These are phyloP conservation scores for Ditylenchus dipsaci DNA, from an alignment of 1,140 invertebrate species.

Conservation along the genomic window DNA sequence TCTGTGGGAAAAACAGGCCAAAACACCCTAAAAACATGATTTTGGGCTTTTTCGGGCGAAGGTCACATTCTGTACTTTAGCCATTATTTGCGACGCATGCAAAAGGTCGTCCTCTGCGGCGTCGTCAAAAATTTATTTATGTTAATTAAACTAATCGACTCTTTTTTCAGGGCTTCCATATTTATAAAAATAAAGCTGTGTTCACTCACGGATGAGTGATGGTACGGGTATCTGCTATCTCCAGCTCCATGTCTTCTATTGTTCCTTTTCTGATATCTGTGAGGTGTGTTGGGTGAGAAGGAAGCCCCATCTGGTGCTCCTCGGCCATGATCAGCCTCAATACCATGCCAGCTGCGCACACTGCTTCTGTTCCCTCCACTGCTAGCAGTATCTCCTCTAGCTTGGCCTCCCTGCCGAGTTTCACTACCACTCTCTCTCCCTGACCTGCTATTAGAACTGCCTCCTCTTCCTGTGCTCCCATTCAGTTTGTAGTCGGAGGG, in stretches of 20 bases:
- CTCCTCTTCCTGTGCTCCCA: background rate
- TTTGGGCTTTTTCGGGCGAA: too few relatives aligned
- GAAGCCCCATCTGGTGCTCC: background rate
- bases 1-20: too few relatives aligned
- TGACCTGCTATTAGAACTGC: background rate
- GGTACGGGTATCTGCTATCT: background rate
- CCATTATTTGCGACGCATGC: too few relatives aligned
- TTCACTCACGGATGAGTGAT: conserved; percentile 9
- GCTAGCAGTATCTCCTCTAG: background rate
- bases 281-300: too few relatives aligned
- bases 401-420: background rate
- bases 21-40: too few relatives aligned
- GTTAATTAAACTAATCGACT: too few relatives aligned
- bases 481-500: conserved; percentile 8
- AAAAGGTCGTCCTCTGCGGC: too few relatives aligned
- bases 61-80: too few relatives aligned
- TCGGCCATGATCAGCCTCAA: background rate
- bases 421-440: background rate
- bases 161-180: too few relatives aligned
- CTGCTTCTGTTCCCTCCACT: background rate
- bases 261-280: too few relatives aligned
- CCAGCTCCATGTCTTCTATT: background rate
- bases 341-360: conserved; percentile 10
- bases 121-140: too few relatives aligned
- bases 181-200: conserved; percentile 11